These are phyloP conservation scores for Siniperca knerii DNA, from an alignment of 2,113 vertebrate species.

Conservation along the genomic window DNA sequence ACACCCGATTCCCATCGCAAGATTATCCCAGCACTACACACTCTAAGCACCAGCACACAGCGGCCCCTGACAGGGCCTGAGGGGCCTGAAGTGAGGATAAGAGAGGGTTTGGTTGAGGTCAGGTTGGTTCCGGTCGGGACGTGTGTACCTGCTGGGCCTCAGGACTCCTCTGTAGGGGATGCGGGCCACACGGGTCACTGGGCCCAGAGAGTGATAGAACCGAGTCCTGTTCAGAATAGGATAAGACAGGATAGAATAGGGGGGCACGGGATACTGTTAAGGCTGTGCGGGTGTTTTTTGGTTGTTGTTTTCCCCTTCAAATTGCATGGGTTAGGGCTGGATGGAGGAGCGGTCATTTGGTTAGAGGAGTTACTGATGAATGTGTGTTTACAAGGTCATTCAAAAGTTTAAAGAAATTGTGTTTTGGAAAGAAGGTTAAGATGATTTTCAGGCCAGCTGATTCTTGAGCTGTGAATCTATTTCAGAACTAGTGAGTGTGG, in stretches of 20 bases:
- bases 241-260: constrained; percentile 77
- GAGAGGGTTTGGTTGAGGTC: constrained; percentile 64
- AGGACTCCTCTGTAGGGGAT: constrained; percentile 96
- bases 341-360: constrained; percentile 37
- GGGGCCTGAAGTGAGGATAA: constrained; percentile 73
- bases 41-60: constrained; percentile 60
- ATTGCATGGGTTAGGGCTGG: constrained; percentile 47
- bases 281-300: constrained; percentile 42
- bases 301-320: constrained; percentile 14
- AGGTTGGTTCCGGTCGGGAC: constrained; percentile 71
- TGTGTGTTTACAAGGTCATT: constrained; percentile 30
- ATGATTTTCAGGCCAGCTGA: constrained; percentile 31
- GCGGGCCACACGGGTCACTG: constrained; percentile 96
- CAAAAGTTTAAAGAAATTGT: constrained; percentile 8
- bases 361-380: constrained; percentile 59
- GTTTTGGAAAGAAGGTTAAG: constrained; percentile 29
- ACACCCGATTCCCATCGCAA: constrained; percentile 36
- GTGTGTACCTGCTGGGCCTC: constrained; percentile 98
- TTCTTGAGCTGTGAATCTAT: constrained; percentile 26
- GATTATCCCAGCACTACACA: constrained; percentile 40
- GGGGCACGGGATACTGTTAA: constrained; percentile 73
- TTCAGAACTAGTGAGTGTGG: constrained; percentile 25
- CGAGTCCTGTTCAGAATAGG: constrained; percentile 98
- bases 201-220: constrained; percentile 99
- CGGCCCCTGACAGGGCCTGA: constrained; percentile 49